Evolutionary conservation across 2,797 vertebrate species (phyloP).

Genomic region (Sorex maritimensis): DNA sequence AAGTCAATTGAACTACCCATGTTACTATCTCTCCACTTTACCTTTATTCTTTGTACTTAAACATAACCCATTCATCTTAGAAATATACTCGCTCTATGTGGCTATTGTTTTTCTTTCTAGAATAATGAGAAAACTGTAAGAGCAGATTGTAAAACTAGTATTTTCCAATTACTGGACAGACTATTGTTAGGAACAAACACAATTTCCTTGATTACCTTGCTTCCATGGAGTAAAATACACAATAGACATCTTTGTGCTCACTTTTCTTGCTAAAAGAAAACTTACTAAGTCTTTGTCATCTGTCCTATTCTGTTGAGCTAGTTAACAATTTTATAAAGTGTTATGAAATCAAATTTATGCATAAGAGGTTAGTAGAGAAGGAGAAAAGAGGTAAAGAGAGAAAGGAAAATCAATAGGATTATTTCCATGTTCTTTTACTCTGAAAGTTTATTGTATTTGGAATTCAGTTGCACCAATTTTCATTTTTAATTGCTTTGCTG

Average conservation of each 20-base stretch:
- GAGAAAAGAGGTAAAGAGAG: no score
- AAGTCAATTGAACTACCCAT: no score
- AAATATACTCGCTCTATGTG: background rate
- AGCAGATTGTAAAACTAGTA: conserved; percentile 74
- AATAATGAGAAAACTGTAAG: conserved; percentile 79
- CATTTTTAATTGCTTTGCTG: conserved; percentile 80
- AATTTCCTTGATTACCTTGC: background rate
- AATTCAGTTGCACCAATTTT: conserved; percentile 74
- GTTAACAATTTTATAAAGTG: background rate
- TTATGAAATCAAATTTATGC: conserved; percentile 19
- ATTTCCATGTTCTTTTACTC: conserved; percentile 30
- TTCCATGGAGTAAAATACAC: background rate
- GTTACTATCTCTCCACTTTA: no score
- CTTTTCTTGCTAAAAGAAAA: background rate
- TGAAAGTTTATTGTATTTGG: conserved; percentile 62
- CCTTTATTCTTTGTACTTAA: no score
- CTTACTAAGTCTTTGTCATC: conserved; percentile 11
- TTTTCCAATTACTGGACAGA: conserved; percentile 82
- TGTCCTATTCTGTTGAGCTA: background rate
- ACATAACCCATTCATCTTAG: no score
- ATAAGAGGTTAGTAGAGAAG: no score
- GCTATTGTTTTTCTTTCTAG: conserved; percentile 75
- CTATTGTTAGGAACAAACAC: conserved; percentile 39
- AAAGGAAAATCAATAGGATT: background rate
- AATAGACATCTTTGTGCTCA: fast-evolving